Percentiles rank a stretch among this genome's conserved stretches.
Evolutionary conservation across 35 echinoderm and acorn worm species (phyloP).

Genomic region (Ptychodera flava): DNA sequence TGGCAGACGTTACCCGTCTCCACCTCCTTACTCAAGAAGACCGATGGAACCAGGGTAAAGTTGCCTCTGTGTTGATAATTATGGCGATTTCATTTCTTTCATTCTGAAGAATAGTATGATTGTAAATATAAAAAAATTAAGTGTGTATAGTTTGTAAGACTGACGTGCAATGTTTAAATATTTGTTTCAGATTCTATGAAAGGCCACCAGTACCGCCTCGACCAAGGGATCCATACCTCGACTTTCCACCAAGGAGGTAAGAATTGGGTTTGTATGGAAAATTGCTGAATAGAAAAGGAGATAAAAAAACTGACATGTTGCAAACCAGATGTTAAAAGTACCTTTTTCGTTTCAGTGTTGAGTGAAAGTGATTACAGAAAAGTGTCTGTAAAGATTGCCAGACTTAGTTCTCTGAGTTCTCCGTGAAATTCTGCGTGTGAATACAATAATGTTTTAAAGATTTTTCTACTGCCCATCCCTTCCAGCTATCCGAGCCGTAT

Average conservation of each 20-base stretch:
- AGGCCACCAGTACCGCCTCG: background rate
- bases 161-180: background rate
- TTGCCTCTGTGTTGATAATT: no score
- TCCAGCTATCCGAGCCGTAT: background rate
- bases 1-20: background rate
- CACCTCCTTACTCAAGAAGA: conserved; percentile 15
- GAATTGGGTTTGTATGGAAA: no score
- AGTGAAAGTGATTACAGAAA: no score
- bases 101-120: conserved; percentile 1
- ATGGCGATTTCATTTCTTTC: background rate
- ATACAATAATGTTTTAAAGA: background rate
- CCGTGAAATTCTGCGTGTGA: background rate
- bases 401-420: no score
- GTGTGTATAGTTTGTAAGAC: no score
- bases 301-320: no score
- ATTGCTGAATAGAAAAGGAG: no score
- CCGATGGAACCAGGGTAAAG: conserved; percentile 12
- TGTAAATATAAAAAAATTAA: conserved; percentile 25
- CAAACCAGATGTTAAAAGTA: no score
- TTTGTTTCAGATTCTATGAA: background rate
- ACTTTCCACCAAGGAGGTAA: conserved; percentile 48
- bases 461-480: background rate
- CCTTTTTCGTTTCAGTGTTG: no score
- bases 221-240: conserved; percentile 47
- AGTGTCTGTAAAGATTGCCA: no score